These are phyloP conservation scores for Xerus rutilus DNA, from an alignment of 2,797 vertebrate genomes.

Conservation along the genomic window DNA sequence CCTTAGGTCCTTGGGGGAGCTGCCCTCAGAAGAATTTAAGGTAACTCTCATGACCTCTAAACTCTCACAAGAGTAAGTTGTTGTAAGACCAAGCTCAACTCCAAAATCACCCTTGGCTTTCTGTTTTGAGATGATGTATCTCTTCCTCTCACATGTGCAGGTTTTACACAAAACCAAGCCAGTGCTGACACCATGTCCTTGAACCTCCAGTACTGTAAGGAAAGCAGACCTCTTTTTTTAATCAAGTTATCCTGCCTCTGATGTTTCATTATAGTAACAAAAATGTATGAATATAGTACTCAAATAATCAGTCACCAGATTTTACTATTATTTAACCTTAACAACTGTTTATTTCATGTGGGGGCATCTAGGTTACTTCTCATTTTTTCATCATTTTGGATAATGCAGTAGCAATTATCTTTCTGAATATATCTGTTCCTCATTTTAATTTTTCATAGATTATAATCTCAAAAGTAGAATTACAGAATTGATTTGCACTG, in stretches of 20 bases:
- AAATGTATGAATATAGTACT: neutral
- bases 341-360: conserved; percentile 9
- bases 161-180: neutral
- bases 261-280: neutral
- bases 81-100: no score
- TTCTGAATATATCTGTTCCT: neutral
- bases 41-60: neutral
- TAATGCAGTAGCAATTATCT: neutral
- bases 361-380: neutral
- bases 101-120: neutral
- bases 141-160: neutral
- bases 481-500: neutral
- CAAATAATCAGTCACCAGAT: neutral
- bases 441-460: conserved; percentile 22
- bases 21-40: no score
- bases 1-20: neutral
- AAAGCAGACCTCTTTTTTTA: neutral
- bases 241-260: neutral
- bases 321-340: conserved; percentile 28
- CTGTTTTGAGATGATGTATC: neutral
- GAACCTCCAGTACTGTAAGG: neutral
- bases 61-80: neutral
- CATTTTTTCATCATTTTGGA: neutral
- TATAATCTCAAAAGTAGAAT: neutral
- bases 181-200: neutral